A percentile compares a stretch with the other conserved stretches of the same genome.
These are phyloP conservation scores for Nymphalis io DNA, from an alignment of 1,140 invertebrate species.

Conservation along the genomic window DNA sequence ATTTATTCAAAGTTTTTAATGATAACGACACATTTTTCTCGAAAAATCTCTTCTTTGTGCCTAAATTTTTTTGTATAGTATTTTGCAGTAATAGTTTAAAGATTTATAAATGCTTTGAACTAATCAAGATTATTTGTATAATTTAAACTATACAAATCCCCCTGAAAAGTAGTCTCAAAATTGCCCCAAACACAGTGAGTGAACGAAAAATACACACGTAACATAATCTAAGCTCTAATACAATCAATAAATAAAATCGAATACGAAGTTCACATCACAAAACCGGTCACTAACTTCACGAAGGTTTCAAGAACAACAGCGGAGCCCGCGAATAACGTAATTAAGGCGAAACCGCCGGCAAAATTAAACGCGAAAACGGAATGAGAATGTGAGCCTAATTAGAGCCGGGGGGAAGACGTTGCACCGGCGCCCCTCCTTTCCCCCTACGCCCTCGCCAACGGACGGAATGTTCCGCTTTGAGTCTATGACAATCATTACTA, in stretches of 20 bases:
- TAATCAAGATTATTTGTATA: too few species aligned
- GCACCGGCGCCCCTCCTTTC: constrained; percentile 15
- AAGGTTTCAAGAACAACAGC: constrained; percentile 45
- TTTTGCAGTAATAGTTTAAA: too few species aligned
- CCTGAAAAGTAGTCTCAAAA: too few species aligned
- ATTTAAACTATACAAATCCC: too few species aligned
- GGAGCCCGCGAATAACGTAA: constrained; percentile 73
- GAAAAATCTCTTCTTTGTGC: too few species aligned
- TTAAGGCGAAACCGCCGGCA: constrained; percentile 78
- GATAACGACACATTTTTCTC: too few species aligned
- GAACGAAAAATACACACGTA: not conserved
- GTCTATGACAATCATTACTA: constrained; percentile 30
- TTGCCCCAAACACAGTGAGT: too few species aligned
- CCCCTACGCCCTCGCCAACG: constrained; percentile 9
- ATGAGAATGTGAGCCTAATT: constrained; percentile 81
- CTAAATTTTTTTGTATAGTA: too few species aligned
- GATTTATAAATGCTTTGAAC: too few species aligned
- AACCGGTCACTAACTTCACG: constrained; percentile 40
- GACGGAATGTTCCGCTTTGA: constrained; percentile 25
- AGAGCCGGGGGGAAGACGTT: constrained; percentile 69
- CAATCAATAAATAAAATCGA: constrained; percentile 3
- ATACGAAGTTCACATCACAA: constrained; percentile 10
- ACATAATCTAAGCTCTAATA: not conserved
- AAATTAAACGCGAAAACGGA: constrained; percentile 81
- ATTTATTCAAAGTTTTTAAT: too few species aligned